These are phyloP conservation scores for Gnathonemus echidnorhynchus DNA, from an alignment of 2,113 vertebrate genomes.

Conservation along the genomic window DNA sequence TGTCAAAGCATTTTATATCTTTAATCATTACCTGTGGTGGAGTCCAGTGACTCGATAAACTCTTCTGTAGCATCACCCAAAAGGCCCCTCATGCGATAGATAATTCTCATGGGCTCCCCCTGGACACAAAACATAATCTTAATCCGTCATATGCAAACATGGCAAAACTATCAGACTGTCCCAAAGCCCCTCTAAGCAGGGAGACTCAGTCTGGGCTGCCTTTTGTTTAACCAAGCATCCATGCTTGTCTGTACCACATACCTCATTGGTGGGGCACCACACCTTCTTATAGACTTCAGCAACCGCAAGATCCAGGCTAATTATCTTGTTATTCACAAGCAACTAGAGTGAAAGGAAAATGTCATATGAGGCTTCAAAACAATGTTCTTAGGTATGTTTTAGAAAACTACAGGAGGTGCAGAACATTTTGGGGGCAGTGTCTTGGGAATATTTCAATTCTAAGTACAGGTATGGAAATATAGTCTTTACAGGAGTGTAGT, in stretches of 20 bases:
- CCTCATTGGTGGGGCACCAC: conserved; percentile 98
- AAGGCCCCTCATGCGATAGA: conserved; percentile 95
- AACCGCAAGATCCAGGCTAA: conserved; percentile 91
- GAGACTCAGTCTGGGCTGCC: no score
- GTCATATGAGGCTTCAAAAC: background rate
- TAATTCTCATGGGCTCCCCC: conserved; percentile 98
- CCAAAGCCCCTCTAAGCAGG: background rate
- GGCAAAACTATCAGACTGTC: background rate
- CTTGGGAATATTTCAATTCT: background rate
- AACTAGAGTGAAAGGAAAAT: conserved; percentile 61
- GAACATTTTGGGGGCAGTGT: background rate
- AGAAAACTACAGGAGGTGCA: background rate
- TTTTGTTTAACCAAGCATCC: background rate
- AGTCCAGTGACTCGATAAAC: conserved; percentile 95
- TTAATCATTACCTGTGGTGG: conserved; percentile 79
- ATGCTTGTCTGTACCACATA: conserved; percentile 41
- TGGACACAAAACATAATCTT: conserved; percentile 36
- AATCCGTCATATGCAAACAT: background rate
- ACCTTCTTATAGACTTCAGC: conserved; percentile 98
- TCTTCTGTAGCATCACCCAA: conserved; percentile 97
- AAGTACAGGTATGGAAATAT: background rate
- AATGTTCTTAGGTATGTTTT: background rate
- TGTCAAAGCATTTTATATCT: background rate
- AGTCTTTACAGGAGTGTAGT: background rate
- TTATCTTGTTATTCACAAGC: conserved; percentile 98